Conservation (phyloP, 1,140 invertebrate species). For the Heliconius hermathena region DNA sequence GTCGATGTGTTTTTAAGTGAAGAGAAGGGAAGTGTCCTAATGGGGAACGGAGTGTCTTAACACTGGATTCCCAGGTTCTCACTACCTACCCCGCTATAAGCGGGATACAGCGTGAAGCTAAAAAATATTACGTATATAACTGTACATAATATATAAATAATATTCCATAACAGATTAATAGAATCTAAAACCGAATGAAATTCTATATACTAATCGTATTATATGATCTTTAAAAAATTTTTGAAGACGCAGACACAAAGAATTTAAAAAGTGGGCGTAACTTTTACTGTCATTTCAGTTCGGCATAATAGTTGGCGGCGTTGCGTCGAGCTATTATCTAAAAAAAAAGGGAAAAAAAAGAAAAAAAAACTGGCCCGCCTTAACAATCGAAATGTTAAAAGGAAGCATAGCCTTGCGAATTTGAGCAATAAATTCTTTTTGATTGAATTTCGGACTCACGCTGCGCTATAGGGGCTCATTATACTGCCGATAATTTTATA, state of each 20-base stretch:
- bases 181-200: constrained; percentile 25
- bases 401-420: constrained; percentile 76
- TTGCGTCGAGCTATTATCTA: constrained; percentile 69
- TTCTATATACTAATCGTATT: constrained; percentile 52
- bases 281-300: constrained; percentile 75
- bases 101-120: too few species aligned
- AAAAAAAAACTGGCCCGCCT: constrained; percentile 50
- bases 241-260: constrained; percentile 66
- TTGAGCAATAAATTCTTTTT: constrained; percentile 79
- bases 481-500: constrained; percentile 66
- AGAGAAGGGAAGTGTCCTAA: too few species aligned
- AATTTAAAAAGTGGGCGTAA: constrained; percentile 79
- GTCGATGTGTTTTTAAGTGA: too few species aligned
- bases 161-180: neutral
- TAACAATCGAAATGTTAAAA: constrained; percentile 69
- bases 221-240: constrained; percentile 76
- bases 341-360: constrained; percentile 37
- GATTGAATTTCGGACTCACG: constrained; percentile 79
- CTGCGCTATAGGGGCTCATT: constrained; percentile 79
- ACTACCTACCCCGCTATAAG: too few species aligned
- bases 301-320: constrained; percentile 64
- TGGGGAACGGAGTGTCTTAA: too few species aligned
- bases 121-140: too few species aligned
- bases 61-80: too few species aligned
- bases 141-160: neutral